These are phyloP conservation scores for Epirrhoe alternata DNA, from an alignment of 2,888 invertebrate genomes.

Conservation along the genomic window DNA sequence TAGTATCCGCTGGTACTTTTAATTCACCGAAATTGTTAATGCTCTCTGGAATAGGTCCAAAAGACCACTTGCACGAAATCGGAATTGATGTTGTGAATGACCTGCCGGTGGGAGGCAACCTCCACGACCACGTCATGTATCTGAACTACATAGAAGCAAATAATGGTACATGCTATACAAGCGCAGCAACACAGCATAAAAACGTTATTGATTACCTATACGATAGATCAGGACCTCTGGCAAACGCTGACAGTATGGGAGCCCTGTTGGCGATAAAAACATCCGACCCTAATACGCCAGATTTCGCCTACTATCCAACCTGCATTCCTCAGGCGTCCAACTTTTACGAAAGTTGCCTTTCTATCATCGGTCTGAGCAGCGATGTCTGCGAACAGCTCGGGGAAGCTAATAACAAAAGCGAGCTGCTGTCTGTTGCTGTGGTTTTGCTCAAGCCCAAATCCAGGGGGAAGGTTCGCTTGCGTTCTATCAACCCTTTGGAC, in stretches of 20 bases:
- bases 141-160: constrained; percentile 61
- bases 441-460: constrained; percentile 71
- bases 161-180: constrained; percentile 60
- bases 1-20: constrained; percentile 70
- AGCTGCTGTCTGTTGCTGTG: constrained; percentile 63
- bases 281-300: constrained; percentile 55
- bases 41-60: constrained; percentile 71
- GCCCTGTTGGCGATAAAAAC: constrained; percentile 57
- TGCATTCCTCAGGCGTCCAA: constrained; percentile 53
- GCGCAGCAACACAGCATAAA: constrained; percentile 48
- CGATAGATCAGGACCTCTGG: constrained; percentile 58
- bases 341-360: constrained; percentile 54
- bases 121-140: constrained; percentile 72
- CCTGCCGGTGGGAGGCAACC: constrained; percentile 67
- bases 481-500: constrained; percentile 54
- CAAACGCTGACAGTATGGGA: constrained; percentile 61
- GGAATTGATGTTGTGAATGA: constrained; percentile 58
- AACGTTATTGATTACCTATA: constrained; percentile 66
- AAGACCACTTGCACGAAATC: constrained; percentile 54
- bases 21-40: constrained; percentile 71
- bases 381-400: constrained; percentile 58
- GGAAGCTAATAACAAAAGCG: constrained; percentile 52
- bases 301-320: constrained; percentile 69
- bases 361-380: constrained; percentile 55
- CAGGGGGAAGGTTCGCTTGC: constrained; percentile 61